Evolutionary conservation across 2,113 vertebrate genomes (phyloP).

Genomic region (Gnathonemus longibarbis): DNA sequence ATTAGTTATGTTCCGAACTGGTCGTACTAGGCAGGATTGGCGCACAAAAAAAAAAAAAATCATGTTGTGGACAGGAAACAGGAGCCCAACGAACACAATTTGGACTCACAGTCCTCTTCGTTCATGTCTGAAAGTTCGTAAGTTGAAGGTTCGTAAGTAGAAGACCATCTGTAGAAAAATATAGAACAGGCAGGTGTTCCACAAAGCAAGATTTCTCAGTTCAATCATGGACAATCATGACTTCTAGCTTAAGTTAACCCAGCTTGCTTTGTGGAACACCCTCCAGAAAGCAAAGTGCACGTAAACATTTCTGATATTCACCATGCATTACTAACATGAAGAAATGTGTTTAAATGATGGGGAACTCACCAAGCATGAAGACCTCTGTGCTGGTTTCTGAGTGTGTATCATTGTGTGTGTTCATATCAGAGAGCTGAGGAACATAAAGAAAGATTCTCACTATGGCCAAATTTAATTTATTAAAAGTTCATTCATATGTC

Average conservation of each 20-base stretch:
- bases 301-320: not conserved
- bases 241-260: not conserved
- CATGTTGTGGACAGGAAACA: too few species aligned
- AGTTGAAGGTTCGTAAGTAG: too few species aligned
- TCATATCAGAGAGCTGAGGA: not conserved
- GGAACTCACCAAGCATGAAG: not conserved
- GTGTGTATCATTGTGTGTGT: not conserved
- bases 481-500: conserved; percentile 9
- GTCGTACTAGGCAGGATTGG: too few species aligned
- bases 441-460: not conserved
- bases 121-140: too few species aligned
- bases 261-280: not conserved
- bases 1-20: too few species aligned
- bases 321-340: not conserved
- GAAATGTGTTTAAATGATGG: not conserved
- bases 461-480: not conserved
- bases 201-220: not conserved
- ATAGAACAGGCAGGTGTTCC: not conserved
- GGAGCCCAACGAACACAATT: too few species aligned
- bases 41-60: too few species aligned
- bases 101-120: too few species aligned
- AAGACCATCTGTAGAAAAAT: not conserved
- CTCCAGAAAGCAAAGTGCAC: not conserved
- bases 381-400: not conserved
- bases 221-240: not conserved